These are phyloP conservation scores for Odontophorus gujanensis DNA, from an alignment of 2,113 vertebrate genomes.

Conservation along the genomic window DNA sequence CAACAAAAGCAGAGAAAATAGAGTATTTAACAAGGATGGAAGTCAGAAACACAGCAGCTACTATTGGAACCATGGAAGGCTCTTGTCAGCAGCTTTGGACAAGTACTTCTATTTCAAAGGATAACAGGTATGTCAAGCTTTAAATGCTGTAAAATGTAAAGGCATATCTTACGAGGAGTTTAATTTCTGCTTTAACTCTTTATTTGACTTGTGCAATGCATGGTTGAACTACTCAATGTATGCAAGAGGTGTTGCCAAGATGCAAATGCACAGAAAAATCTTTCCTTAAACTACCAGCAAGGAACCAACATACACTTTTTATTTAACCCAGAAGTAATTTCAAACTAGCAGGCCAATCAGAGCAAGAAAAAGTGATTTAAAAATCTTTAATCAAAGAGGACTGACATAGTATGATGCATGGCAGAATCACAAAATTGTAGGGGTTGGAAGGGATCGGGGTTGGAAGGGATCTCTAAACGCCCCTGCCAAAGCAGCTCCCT, in stretches of 20 bases:
- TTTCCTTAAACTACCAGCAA: fast-evolving
- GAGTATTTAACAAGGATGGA: not conserved
- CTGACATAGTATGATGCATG: fast-evolving
- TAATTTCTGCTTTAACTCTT: not conserved
- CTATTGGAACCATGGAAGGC: not conserved
- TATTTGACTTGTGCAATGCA: not conserved
- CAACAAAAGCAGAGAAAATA: not conserved
- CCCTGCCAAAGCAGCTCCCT: no score
- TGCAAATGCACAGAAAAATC: fast-evolving
- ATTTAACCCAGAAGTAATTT: not conserved
- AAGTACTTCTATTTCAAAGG: not conserved
- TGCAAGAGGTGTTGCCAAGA: not conserved
- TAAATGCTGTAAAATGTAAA: not conserved
- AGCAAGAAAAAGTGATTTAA: not conserved
- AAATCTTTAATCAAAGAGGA: not conserved
- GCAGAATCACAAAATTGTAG: no score
- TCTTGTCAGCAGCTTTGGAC: not conserved
- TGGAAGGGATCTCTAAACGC: no score
- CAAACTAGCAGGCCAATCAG: not conserved
- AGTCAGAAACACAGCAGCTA: not conserved
- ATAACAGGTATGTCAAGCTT: fast-evolving
- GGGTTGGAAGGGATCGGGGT: no score
- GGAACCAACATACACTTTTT: not conserved
- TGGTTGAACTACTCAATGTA: fast-evolving
- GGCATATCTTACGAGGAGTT: fast-evolving